Conservation (phyloP, 2,113 vertebrate species). For the Mastomys coucha region DNA sequence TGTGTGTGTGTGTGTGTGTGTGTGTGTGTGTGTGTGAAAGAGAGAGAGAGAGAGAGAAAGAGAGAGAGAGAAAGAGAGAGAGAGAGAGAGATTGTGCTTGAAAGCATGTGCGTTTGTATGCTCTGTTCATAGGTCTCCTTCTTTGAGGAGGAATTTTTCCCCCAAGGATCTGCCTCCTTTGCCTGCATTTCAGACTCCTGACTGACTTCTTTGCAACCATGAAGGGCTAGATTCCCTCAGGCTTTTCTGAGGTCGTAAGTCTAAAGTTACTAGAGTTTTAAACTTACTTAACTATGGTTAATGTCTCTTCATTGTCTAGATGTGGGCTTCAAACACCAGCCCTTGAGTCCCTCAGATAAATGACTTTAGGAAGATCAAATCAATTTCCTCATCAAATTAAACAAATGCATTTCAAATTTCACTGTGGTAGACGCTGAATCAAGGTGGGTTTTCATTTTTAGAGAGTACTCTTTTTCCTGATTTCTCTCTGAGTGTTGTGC, state of each 20-base stretch:
- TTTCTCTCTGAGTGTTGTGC: slow-evolving; percentile 35
- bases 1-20: background rate
- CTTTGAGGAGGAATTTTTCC: slow-evolving; percentile 9
- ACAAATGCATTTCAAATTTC: slow-evolving; percentile 58
- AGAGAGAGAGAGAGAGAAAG: too few species aligned
- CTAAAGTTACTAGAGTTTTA: slow-evolving; percentile 45
- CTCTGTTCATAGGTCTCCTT: background rate
- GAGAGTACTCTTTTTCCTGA: slow-evolving; percentile 51
- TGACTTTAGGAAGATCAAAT: slow-evolving; percentile 48
- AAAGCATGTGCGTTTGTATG: fast-evolving
- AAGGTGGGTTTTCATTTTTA: slow-evolving; percentile 54
- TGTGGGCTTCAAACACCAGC: slow-evolving; percentile 59
- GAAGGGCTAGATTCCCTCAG: background rate
- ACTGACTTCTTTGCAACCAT: background rate
- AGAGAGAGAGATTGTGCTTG: too few species aligned
- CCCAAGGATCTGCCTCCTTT: background rate
- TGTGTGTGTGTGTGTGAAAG: too few species aligned
- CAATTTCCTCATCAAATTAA: slow-evolving; percentile 70
- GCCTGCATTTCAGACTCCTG: background rate
- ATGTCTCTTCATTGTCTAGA: slow-evolving; percentile 51
- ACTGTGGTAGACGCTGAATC: slow-evolving; percentile 32
- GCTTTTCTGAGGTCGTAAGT: background rate
- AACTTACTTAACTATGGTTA: slow-evolving; percentile 30
- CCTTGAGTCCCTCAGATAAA: background rate
- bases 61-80: too few species aligned